Percentiles rank a stretch among this genome's conserved stretches.
Evolutionary conservation across 2,113 vertebrate species (phyloP).

Genomic region (Marcusenius ussheri): DNA sequence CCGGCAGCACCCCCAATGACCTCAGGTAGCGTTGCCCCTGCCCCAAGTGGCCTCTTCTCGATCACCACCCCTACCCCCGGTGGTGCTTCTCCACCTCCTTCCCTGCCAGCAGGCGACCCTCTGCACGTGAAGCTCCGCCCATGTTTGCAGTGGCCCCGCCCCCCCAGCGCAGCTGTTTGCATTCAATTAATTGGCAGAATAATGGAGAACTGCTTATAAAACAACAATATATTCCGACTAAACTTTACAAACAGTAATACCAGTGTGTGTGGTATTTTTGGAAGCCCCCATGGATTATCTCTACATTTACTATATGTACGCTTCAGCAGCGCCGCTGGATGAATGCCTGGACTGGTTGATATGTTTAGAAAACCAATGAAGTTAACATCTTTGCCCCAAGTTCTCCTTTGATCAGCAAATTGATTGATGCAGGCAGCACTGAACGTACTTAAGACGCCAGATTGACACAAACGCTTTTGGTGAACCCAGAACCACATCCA

Average conservation of each 20-base stretch:
- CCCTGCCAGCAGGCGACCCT: background rate
- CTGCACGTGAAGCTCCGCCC: background rate
- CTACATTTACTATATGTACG: background rate
- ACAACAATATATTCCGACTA: background rate
- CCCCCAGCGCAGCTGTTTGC: background rate
- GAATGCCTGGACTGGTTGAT: background rate
- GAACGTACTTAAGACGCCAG: background rate
- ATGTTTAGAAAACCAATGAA: background rate
- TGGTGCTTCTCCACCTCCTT: slow-evolving; percentile 16
- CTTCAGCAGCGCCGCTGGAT: background rate
- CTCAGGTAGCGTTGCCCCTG: slow-evolving; percentile 74
- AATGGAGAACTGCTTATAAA: background rate
- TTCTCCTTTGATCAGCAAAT: background rate
- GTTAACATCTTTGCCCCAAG: background rate
- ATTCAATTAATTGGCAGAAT: background rate
- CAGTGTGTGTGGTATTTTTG: background rate
- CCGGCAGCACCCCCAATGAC: slow-evolving; percentile 77
- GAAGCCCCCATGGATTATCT: background rate
- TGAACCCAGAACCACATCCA: background rate
- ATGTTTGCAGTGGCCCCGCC: background rate
- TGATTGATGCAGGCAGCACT: background rate
- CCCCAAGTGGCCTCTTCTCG: slow-evolving; percentile 18
- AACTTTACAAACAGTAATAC: background rate
- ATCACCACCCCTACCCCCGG: slow-evolving; percentile 21
- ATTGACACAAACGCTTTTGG: background rate